A percentile compares a stretch with the other conserved stretches of the same genome.
Evolutionary conservation across 1,140 invertebrate species (phyloP).

Genomic region (Zaprionus ornatus): DNA sequence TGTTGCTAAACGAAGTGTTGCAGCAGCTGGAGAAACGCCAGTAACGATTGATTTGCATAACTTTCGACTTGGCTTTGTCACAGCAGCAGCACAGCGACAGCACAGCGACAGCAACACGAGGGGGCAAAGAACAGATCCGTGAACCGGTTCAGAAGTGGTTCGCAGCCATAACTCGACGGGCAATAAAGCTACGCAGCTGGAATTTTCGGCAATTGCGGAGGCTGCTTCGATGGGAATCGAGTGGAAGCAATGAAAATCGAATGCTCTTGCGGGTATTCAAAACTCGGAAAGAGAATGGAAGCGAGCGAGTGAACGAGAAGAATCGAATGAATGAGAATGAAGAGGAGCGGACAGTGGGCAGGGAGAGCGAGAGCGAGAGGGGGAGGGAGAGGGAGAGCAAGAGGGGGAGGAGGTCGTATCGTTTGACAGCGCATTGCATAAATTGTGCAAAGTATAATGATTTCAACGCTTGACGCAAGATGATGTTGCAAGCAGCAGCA

Average conservation of each 20-base stretch:
- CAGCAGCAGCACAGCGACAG: neutral
- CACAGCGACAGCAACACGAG: neutral
- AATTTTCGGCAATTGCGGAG: neutral
- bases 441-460: conserved; percentile 59
- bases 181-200: conserved; percentile 5
- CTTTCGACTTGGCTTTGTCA: conserved; percentile 15
- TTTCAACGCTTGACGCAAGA: conserved; percentile 66
- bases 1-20: conserved; percentile 5
- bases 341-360: neutral
- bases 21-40: neutral
- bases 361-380: neutral
- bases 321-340: conserved; percentile 1
- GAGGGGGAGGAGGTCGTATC: neutral
- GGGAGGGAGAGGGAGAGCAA: neutral
- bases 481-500: conserved; percentile 63
- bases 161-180: neutral
- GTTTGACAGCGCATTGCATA: conserved; percentile 33
- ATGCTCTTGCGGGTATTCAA: neutral
- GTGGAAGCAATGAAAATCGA: neutral
- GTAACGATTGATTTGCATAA: conserved; percentile 21
- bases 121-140: neutral
- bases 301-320: neutral
- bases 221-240: neutral
- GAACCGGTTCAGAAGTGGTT: conserved; percentile 17
- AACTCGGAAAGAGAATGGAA: conserved; percentile 1